Evolutionary conservation across 2,888 invertebrate species (phyloP).

Genomic region (Cryptus viduatorius): DNA sequence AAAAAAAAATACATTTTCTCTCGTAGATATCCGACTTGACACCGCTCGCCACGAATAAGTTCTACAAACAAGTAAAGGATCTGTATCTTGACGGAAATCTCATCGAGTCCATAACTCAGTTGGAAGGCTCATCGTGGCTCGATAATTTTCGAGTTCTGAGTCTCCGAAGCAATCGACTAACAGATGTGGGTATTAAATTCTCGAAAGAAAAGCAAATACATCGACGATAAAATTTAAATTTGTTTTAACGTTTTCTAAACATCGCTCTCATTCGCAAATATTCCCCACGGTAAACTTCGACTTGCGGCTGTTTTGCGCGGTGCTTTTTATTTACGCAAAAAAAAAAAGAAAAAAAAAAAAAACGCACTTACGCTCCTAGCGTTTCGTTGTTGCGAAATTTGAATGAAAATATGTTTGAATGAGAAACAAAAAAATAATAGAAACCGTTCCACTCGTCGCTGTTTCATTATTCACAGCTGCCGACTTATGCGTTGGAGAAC

Average conservation of each 20-base stretch:
- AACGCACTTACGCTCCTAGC: too few relatives aligned
- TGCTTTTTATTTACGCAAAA: too few relatives aligned
- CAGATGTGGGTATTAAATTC: constrained; percentile 87
- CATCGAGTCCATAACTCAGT: constrained; percentile 88
- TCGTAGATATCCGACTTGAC: constrained; percentile 88
- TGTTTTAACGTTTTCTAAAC: constrained; percentile 25
- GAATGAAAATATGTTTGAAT: too few relatives aligned
- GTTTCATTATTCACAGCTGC: constrained; percentile 86
- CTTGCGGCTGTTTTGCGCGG: constrained; percentile 11
- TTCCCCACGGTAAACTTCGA: constrained; percentile 36
- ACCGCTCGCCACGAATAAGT: constrained; percentile 88
- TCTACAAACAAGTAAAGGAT: constrained; percentile 90
- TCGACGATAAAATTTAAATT: neutral
- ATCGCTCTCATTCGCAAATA: neutral
- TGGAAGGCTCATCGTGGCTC: constrained; percentile 93
- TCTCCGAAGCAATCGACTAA: constrained; percentile 90
- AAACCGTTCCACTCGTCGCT: constrained; percentile 1
- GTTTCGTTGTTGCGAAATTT: too few relatives aligned
- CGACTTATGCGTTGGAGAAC: constrained; percentile 92
- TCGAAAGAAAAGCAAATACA: constrained; percentile 15
- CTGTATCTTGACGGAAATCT: constrained; percentile 92
- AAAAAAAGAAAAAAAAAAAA: too few relatives aligned
- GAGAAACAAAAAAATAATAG: neutral
- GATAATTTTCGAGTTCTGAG: constrained; percentile 92
- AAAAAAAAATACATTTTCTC: constrained; percentile 36